Base-by-base conservation (phyloP, 64 coral and sea anemone genomes). In the Montipora foliosa region DNA sequence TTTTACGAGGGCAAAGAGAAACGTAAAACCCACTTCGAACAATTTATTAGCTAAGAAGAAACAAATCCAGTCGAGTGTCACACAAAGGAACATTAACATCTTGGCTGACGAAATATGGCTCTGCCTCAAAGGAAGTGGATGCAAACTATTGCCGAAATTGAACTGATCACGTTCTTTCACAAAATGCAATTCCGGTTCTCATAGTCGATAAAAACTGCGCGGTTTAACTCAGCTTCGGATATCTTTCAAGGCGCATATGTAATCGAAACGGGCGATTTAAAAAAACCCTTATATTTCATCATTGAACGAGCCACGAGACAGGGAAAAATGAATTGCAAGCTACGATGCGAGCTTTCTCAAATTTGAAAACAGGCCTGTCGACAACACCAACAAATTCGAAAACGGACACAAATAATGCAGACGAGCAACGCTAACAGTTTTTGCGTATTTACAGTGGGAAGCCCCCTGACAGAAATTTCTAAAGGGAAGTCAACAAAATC, bases 231-330 rank as follows among this genome's bases (percentile, higher is more conserved):
- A 37, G 44, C 37, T 8, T 10, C 10, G 29, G 4, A 45, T 84
- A 84, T 84, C 81, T 67, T 84, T 84, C 67, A 29, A 67, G 55
- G 81, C 11, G 6, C 48, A 47, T 15, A 46, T 2, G 14, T 84
- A 47, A 84, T 84, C 60, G 57, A 37, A 37, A 37, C 37, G 37
- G 37, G 37, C 37, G 37, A 37, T 37, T 37, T 37, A 2, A 37
- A 37, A 37, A 37, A 37, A 37, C 37, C 37, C 37, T 37, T 37
- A 2, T 37, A 37, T 37, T 37, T 37, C 37, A 37, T 37, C 37
- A 2, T 37, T 37, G 2, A 37, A 37, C 52, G 10, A 55, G 3
- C 52, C 52, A 10, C 10, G 52, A 55, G 0, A 55, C 52, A 10
- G 6, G 52, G 52, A 55, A 55, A 55, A 55, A 55, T 10, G 52